These are phyloP conservation scores for Coregonus ussuriensis DNA, from an alignment of 2,797 vertebrate species.

Conservation along the genomic window DNA sequence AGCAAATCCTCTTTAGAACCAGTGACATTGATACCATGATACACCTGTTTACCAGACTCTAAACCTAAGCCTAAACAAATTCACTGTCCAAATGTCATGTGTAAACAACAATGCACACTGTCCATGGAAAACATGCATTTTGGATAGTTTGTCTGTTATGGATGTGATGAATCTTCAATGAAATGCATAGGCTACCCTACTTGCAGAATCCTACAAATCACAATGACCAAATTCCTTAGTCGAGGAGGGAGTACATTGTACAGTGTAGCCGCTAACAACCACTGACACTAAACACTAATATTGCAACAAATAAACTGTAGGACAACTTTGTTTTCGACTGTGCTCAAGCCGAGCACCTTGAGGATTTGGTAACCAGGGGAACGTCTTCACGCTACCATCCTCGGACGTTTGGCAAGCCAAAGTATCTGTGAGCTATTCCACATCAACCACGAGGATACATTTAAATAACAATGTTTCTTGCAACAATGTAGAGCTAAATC, in stretches of 20 bases:
- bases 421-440: neutral
- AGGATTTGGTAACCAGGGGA: constrained; percentile 31
- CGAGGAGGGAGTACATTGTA: too few species aligned
- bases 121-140: neutral
- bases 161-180: too few species aligned
- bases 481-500: neutral
- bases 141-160: too few species aligned
- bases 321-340: constrained; percentile 10
- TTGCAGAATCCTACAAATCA: too few species aligned
- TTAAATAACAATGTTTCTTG: neutral
- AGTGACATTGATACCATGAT: constrained; percentile 26
- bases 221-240: too few species aligned
- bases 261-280: too few species aligned
- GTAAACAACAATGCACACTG: neutral
- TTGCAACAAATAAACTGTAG: neutral
- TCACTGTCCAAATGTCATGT: neutral
- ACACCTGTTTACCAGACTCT: constrained; percentile 50
- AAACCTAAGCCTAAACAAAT: constrained; percentile 17
- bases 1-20: neutral
- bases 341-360: constrained; percentile 9
- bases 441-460: neutral
- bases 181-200: too few species aligned
- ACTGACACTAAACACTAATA: neutral
- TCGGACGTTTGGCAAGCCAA: constrained; percentile 6
- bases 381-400: constrained; percentile 31